Evolutionary conservation across 2,113 vertebrate species (phyloP).

Genomic region (Erinaceus europaeus): DNA sequence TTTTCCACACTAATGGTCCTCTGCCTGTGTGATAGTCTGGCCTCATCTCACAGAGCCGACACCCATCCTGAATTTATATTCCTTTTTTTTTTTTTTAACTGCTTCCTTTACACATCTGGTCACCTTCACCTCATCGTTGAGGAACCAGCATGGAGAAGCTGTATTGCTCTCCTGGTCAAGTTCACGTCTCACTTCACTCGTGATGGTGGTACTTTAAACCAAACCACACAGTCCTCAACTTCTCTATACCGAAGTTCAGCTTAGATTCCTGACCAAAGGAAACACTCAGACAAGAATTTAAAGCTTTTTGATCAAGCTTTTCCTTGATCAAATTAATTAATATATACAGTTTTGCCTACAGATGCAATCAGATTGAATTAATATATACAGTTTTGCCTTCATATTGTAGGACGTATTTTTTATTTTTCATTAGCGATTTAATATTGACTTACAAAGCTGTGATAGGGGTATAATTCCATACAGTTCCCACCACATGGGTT

Average conservation of each 20-base stretch:
- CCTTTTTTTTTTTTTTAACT: background rate
- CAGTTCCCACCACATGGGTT: no score
- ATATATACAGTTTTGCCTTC: no score
- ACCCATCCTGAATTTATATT: background rate
- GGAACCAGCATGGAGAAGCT: no score
- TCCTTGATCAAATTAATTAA: no score
- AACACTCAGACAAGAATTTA: background rate
- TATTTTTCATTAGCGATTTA: no score
- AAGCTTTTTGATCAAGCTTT: no score
- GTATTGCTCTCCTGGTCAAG: background rate
- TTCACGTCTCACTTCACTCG: background rate
- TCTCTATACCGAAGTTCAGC: background rate
- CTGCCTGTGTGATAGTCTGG: background rate
- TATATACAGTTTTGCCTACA: no score
- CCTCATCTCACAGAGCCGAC: background rate
- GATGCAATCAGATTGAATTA: no score
- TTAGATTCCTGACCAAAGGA: background rate
- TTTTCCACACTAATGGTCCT: background rate
- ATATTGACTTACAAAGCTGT: no score
- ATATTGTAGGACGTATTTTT: no score
- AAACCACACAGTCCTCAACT: background rate
- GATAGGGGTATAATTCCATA: no score
- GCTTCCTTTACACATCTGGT: background rate
- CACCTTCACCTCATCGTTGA: background rate
- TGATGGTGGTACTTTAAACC: background rate